Base-by-base conservation (phyloP, 2,888 invertebrate genomes). In the Dyspetes luteomarginatus region DNA sequence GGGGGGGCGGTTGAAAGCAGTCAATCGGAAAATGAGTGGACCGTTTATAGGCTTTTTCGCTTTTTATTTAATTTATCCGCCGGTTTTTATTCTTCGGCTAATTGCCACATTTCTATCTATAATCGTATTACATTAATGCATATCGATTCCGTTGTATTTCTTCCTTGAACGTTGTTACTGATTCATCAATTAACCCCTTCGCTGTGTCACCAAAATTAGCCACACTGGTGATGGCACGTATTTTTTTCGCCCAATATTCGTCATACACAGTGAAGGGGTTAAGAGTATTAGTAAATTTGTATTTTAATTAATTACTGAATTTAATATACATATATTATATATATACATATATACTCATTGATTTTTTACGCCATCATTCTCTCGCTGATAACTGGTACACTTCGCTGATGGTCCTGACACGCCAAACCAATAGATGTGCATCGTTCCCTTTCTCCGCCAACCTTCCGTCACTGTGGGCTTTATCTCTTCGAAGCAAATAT, bases 401-500 rank as follows among this genome's bases (percentile, higher is more conserved):
- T 64, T 36, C 22, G 52, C 64, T 73, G 73, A 64, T 73, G 62
- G 73, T 73, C 64, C 64, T 43, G 64, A 64, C 73, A 55, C 64
- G 64, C 24, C 26, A 17, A 26, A 22, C 62, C 36, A 60, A 64
- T 73, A 55, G 62, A 64, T 26, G 52, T 43, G 52, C 62, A 41
- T 41, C 41, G 26, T n/a, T 62, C 50, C 50, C 19, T 19, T 7
- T 36, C 30, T 12, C 15, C 17, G 43, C 45, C 45, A n/a, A 26
- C 17, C 74, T 43, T 52, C 50, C 50, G 64, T 58, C 64, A 30
- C 48, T 19, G 55, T 7, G 36, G 56, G 71, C 71, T 60, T 60
- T 80, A 71, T 71, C 60, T 64, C 74, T 43, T 30, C 72, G 43
- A n/a, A n/a, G 72, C 62, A 73, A 73, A 73, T 73, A 64, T 73